Base-by-base conservation (phyloP, 2,113 vertebrate species). In the Pangasianodon gigas region DNA sequence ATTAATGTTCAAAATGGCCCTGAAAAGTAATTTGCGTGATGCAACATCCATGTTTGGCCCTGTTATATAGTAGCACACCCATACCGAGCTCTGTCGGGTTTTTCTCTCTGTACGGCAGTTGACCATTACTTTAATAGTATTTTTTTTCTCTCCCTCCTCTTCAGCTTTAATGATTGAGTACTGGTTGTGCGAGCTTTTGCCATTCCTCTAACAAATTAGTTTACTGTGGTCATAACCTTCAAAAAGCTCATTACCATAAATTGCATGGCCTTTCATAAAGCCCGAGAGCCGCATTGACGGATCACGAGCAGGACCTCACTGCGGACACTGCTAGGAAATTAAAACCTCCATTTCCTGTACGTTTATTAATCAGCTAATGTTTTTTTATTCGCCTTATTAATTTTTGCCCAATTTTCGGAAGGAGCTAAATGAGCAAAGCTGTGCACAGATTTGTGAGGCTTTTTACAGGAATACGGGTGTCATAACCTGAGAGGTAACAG, bases 171-270 rank as follows among this genome's bases (percentile, higher is more conserved):
- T 92, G 88, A 89, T 91, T 74, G 91, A 89, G 90, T 89, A 90
- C 85, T 91, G 91, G 91, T 91, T 90, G 89, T 91, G 92, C 67
- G 80, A 88, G 92, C 93, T 91, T 93, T 87, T 89, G 90, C 90
- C 90, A 87, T 92, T 87, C 92, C 91, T 89, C 93, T 95, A 95
- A 95, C 94, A 95, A 96, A 96, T 94, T 92, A 94, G 94, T 95
- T 95, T 94, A 95, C 94, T 74, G 88, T 96, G 94, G 94, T 95
- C 95, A 95, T 95, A 96, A 96, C 95, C 95, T 96, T 96, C 94
- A 94, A 91, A 93, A 92, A 92, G 86, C 94, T 96, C 93, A 96
- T 96, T 96, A 96, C 93, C 94, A 95, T 96, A 94, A 95, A 95
- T 95, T 94, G 95, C 93, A 94, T 91, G 92, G 92, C 94, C 94